phyloP scores from a whole-genome alignment of 2,888 invertebrate species.

The Bellardia bayeri region DNA sequence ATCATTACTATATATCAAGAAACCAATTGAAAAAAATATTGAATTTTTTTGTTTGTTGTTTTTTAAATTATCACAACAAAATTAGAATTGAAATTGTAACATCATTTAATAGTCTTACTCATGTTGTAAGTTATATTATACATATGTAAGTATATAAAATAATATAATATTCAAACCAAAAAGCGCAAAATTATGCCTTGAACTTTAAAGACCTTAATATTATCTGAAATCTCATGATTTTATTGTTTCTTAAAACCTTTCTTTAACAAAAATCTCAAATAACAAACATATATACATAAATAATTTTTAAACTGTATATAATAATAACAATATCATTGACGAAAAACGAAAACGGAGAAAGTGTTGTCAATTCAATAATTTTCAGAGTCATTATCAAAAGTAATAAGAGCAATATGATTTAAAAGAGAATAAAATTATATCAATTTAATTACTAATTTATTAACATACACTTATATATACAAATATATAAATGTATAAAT shows the following conservation, averaged over 20 bases:
- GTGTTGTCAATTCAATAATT: slow-evolving; percentile 24
- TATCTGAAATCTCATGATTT: slow-evolving; percentile 73
- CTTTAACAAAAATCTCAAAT: slow-evolving; percentile 12
- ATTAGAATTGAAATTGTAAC: not conserved
- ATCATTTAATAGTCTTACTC: not conserved
- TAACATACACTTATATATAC: not conserved
- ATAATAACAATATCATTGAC: slow-evolving; percentile 9
- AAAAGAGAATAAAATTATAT: slow-evolving; percentile 6
- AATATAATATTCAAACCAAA: slow-evolving; percentile 10
- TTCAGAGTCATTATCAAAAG: not conserved
- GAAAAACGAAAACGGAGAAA: not conserved
- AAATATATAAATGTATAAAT: not conserved
- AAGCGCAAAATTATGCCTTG: slow-evolving; percentile 74
- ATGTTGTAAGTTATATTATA: not conserved
- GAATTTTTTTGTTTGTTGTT: no score
- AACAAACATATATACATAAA: slow-evolving; percentile 17
- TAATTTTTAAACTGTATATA: not conserved
- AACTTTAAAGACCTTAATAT: slow-evolving; percentile 78
- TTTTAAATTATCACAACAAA: not conserved
- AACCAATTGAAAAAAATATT: no score
- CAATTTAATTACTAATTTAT: slow-evolving; percentile 2
- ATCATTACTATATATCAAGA: no score
- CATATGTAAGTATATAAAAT: not conserved
- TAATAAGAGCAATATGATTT: no score
- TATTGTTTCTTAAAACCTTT: slow-evolving; percentile 54